Base-by-base conservation (phyloP, 2,797 vertebrate genomes). In the Fringilla coelebs region DNA sequence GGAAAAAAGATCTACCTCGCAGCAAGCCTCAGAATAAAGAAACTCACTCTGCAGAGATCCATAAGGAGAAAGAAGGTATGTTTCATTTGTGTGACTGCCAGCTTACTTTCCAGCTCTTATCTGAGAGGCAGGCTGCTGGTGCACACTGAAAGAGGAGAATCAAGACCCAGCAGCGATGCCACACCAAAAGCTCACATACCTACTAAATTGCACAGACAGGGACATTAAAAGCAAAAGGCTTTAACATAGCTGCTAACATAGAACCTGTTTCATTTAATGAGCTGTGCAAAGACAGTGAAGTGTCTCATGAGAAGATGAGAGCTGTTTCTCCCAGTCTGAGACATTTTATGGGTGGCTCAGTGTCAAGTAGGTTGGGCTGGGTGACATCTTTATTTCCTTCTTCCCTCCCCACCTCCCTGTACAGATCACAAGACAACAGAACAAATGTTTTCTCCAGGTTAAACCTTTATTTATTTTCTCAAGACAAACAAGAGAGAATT, bases 381-480 rank as follows among this genome's bases (percentile, higher is more conserved):
- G 45, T 32, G 17, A 21, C 36, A 40, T 70, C 54, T 72, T 75
- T 31, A n/a, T 71, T 85, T 65, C 54, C 66, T 88, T 14, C 75
- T 58, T 72, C 38, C 92, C 74, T 43, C 26, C 54, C 26, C 61
- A 7, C 20, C 16, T 60, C 58, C 73, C 62, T 28, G 3, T 25
- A 84, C 51, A 78, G 46, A 91, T 38, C 62, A 94, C 88, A 91
- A 43, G 41, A 93, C 0, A 0, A 91, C 87, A 91, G 45, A 79
- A 67, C 40, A 84, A 54, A 67, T 7, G 36, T 70, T 94, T 94
- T 68, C 18, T 94, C 29, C 81, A 86, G 5, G 9, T 76, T 52
- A 86, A 88, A 63, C 17, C 60, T 95, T 95, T 95, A 93, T 96
- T 95, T 24, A 28, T 86, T 92, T 96, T 84, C 88, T 84, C 66